Evolutionary conservation across 1,140 invertebrate species (phyloP), one percentile per base, ranked within the genome.

Genomic region (Linepithema humile): DNA sequence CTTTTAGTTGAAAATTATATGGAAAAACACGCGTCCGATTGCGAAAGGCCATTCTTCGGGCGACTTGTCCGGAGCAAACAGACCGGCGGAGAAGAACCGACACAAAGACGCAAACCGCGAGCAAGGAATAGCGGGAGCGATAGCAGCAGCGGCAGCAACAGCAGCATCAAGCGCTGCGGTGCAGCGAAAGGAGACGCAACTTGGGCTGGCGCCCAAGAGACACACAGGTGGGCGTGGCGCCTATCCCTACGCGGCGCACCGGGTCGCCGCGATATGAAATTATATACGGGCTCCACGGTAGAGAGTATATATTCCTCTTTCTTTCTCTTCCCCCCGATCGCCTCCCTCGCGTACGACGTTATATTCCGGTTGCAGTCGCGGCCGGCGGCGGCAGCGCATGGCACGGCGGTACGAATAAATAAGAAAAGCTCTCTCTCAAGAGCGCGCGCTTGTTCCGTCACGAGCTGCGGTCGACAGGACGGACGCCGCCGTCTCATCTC

Each of bases 401-500:
- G 57, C 80, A 50, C 84, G 69, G 78, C 80, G 50, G 64, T 73
- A 85, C 77, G 83, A 90, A 92, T 91, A 92, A 93, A 92, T 91
- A 92, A 92, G 90, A 93, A 92, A 91, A 90, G 85, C 85, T 86
- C 43, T 77, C 75, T 82, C 45, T 26, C 62, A 17, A 43, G 75
- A 53, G 62, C 45, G 62, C 45, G 50, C 87, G 88, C 90, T 92
- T 89, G 91, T 92, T 93, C 92, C 88, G 91, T 92, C 91, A 92
- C 91, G 92, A 92, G 91, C 92, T 92, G 89, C 91, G 92, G 91
- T 92, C 92, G 89, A 85, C 88, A 85, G 86, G 64, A 88, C 84
- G 86, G 86, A 92, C 90, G 91, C 91, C 91, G 91, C 91, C 91
- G 91, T 92, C 91, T 92, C 91, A 92, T 92, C 90, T 92, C 91